Percentiles rank a stretch among this genome's conserved stretches.
These are phyloP conservation scores for Thermophis baileyi DNA, from an alignment of 2,113 vertebrate species.

Conservation along the genomic window DNA sequence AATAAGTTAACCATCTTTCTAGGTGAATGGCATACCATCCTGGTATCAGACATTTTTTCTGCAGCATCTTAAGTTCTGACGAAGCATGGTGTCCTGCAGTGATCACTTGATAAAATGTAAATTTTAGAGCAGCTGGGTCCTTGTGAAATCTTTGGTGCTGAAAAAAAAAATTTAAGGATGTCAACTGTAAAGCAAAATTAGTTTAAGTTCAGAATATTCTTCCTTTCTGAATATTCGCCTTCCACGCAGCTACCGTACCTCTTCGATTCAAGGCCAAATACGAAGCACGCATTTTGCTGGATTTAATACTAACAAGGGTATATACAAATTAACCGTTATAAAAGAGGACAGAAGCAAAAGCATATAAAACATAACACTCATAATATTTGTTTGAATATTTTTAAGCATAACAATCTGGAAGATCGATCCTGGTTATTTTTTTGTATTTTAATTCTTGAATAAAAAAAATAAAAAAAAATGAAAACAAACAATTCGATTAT, in stretches of 20 bases:
- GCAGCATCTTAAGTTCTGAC: constrained; percentile 82
- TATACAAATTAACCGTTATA: background rate
- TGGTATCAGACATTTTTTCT: constrained; percentile 88
- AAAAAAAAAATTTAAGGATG: constrained; percentile 20
- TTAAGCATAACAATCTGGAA: background rate
- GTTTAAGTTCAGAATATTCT: background rate
- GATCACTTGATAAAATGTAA: constrained; percentile 94
- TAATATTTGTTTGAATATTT: background rate
- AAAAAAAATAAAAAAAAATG: background rate
- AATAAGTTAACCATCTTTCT: constrained; percentile 89
- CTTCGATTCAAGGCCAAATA: background rate
- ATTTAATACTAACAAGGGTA: background rate
- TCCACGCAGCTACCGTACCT: background rate
- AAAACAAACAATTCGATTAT: background rate
- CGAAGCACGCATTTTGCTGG: background rate
- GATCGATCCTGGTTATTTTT: background rate
- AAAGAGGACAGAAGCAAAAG: background rate
- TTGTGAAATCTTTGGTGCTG: constrained; percentile 93
- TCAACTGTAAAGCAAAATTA: background rate
- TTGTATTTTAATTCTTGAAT: background rate
- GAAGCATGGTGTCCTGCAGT: constrained; percentile 80
- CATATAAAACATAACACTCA: background rate
- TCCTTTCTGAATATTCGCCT: background rate
- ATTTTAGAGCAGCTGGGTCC: constrained; percentile 84
- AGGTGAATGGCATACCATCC: constrained; percentile 90